A percentile compares a stretch with the other conserved stretches of the same genome.
These are phyloP conservation scores for Tupiocoris notatus DNA, from an alignment of 2,888 invertebrate genomes.

Conservation along the genomic window DNA sequence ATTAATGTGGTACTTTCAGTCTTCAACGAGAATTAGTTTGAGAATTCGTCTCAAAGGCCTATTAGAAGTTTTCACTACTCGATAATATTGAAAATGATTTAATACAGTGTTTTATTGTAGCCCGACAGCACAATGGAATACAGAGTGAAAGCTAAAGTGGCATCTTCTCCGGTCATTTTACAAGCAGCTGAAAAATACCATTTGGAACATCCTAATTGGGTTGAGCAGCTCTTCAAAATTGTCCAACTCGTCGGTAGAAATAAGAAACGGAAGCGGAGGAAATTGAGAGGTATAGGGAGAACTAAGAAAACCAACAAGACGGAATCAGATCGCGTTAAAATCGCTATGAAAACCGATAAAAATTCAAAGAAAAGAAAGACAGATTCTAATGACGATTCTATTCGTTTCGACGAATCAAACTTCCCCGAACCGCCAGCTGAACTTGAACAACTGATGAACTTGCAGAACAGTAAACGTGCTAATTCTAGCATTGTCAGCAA, in stretches of 20 bases:
- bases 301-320: constrained; percentile 1
- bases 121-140: constrained; percentile 29
- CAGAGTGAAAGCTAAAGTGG: constrained; percentile 42
- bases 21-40: no score
- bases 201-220: constrained; percentile 46
- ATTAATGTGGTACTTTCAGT: no score
- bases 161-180: constrained; percentile 43
- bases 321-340: background rate
- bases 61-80: no score
- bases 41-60: no score
- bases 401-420: constrained; percentile 24
- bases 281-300: constrained; percentile 19
- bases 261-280: constrained; percentile 32
- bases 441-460: background rate
- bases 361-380: background rate
- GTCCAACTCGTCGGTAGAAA: constrained; percentile 34
- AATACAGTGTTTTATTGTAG: constrained; percentile 1
- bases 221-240: constrained; percentile 41
- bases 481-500: background rate
- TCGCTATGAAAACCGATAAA: constrained; percentile 15
- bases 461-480: background rate
- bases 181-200: constrained; percentile 46
- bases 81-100: no score
- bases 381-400: constrained; percentile 21
- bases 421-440: constrained; percentile 18